Conservation (phyloP, 2,888 invertebrate genomes). For the Julus scanicus region DNA sequence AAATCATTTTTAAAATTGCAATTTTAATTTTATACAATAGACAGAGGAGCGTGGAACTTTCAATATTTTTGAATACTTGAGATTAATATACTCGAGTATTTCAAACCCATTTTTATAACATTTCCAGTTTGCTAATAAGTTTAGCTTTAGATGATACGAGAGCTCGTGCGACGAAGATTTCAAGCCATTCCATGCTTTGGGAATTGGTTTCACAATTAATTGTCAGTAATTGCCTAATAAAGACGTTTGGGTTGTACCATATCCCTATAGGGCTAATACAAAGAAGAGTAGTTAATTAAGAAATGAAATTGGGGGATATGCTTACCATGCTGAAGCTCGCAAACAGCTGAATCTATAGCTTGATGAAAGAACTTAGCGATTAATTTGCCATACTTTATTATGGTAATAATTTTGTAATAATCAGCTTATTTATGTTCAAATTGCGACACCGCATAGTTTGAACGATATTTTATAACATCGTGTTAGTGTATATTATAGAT, state of each 20-base stretch:
- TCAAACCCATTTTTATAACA: neutral
- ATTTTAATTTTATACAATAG: neutral
- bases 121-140: neutral
- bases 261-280: neutral
- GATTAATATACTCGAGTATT: neutral
- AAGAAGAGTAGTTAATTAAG: neutral
- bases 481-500: too few species aligned
- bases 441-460: too few species aligned
- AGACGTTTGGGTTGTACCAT: neutral
- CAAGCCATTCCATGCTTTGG: conserved; percentile 26
- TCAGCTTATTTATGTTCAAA: too few species aligned
- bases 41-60: conserved; percentile 40
- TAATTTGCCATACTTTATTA: neutral
- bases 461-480: too few species aligned
- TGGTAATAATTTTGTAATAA: neutral
- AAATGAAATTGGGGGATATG: neutral
- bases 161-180: conserved; percentile 35
- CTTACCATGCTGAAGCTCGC: conserved; percentile 28
- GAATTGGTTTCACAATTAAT: neutral
- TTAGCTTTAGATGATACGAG: neutral
- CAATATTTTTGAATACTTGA: neutral
- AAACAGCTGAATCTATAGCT: neutral
- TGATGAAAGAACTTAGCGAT: neutral
- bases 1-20: neutral
- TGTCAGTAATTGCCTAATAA: neutral